These are phyloP conservation scores for Gyrodactylus bullatarudis DNA, from an alignment of 1,140 invertebrate genomes.

Conservation along the genomic window DNA sequence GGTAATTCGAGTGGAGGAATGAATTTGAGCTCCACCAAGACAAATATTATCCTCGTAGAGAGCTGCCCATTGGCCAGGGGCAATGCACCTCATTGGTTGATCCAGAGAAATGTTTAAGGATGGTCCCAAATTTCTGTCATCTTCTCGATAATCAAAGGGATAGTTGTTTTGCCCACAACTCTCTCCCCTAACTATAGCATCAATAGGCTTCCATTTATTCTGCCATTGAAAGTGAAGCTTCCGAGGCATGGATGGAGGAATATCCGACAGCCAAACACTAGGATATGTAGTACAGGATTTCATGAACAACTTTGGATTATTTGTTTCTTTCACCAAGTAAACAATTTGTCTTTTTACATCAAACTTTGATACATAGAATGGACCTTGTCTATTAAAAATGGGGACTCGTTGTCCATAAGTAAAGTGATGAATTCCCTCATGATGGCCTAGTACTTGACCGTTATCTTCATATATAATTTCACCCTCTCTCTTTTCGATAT, in stretches of 20 bases:
- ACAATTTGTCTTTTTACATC: not conserved
- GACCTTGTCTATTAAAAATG: not conserved
- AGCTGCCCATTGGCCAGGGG: constrained; percentile 3
- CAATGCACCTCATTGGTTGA: not conserved
- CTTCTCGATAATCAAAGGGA: not conserved
- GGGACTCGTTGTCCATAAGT: constrained; percentile 30
- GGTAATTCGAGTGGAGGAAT: not conserved
- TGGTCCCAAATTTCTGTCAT: not conserved
- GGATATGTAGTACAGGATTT: not conserved
- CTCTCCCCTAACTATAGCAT: not conserved
- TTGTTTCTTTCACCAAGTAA: not conserved
- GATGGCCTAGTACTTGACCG: constrained; percentile 35
- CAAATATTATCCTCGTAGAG: constrained; percentile 2
- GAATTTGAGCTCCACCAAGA: constrained; percentile 1
- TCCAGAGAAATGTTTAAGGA: not conserved
- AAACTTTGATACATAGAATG: not conserved
- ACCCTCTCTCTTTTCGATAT: constrained; percentile 39
- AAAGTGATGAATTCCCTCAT: constrained; percentile 54
- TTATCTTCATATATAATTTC: constrained; percentile 48
- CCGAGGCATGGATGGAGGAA: not conserved
- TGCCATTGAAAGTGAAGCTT: not conserved
- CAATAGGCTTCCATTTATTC: not conserved
- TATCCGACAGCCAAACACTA: not conserved
- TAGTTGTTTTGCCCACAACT: not conserved
- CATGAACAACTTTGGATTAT: not conserved